Evolutionary conservation across 2,797 vertebrate species (phyloP).

Genomic region (Diplodus sargus): DNA sequence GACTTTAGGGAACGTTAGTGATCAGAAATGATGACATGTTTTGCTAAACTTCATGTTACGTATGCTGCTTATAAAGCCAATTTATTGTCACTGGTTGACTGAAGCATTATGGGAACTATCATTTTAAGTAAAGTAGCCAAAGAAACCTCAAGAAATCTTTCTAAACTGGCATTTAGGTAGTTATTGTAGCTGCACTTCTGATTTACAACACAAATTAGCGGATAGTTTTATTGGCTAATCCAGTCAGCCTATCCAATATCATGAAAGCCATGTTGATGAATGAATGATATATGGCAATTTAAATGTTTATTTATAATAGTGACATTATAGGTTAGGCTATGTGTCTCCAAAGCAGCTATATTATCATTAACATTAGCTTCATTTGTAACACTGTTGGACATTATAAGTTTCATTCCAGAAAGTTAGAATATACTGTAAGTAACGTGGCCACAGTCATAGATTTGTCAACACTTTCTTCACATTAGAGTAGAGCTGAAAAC

Average conservation of each 20-base stretch:
- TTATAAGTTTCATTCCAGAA: not conserved
- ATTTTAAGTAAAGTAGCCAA: no score
- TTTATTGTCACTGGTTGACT: not conserved
- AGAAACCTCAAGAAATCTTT: not conserved
- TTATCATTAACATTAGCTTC: not conserved
- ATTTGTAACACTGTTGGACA: not conserved
- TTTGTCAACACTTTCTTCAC: constrained; percentile 33
- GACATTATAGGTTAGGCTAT: not conserved
- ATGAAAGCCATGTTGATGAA: not conserved
- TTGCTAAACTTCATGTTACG: not conserved
- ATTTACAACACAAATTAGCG: not conserved
- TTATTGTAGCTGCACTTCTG: not conserved
- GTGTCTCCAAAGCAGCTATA: not conserved
- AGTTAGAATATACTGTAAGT: not conserved
- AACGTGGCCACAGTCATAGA: not conserved
- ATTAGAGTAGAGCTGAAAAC: constrained; percentile 30
- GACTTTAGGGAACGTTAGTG: no score
- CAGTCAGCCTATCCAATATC: not conserved
- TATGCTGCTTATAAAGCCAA: not conserved
- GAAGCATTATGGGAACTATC: not conserved
- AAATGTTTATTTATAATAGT: not conserved
- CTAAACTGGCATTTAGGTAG: not conserved
- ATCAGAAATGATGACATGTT: not conserved
- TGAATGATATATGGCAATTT: not conserved
- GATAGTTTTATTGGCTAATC: not conserved